A percentile compares a stretch with the other conserved stretches of the same genome.
phyloP scores from a whole-genome alignment of 2,113 vertebrate species.

The Lophura nycthemera region DNA sequence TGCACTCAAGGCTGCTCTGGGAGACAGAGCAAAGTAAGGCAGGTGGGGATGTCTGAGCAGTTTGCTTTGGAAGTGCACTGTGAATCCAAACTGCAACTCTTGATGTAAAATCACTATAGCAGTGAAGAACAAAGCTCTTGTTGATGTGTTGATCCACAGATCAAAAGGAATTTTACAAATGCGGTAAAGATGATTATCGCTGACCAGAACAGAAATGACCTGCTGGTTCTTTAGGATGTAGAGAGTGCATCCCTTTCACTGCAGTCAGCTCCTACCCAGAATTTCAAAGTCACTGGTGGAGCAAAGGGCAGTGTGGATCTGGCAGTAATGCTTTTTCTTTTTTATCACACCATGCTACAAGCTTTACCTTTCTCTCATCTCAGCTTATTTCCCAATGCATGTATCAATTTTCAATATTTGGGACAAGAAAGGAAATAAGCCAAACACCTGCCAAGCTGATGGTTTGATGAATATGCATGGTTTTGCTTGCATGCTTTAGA shows the following conservation, averaged over 20 bases:
- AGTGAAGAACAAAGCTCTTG: background rate
- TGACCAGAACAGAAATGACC: background rate
- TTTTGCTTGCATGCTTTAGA: background rate
- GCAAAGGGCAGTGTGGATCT: background rate
- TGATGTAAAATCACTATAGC: background rate
- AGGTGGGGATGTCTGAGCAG: background rate
- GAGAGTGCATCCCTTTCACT: background rate
- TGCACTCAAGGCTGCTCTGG: background rate
- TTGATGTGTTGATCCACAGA: background rate
- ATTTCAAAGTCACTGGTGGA: background rate
- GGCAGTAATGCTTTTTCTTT: background rate
- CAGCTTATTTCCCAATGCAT: background rate
- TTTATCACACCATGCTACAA: background rate
- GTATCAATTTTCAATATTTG: background rate
- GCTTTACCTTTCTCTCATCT: background rate
- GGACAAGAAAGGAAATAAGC: background rate
- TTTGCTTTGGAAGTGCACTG: background rate
- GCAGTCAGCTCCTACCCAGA: background rate
- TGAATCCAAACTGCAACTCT: background rate
- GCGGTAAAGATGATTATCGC: background rate
- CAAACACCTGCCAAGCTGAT: background rate
- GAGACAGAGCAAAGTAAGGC: background rate
- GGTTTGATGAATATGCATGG: accelerated
- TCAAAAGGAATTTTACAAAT: background rate
- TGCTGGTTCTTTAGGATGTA: background rate